Evolutionary conservation across 1,140 invertebrate species (phyloP).

Genomic region (Diorhabda carinulata): DNA sequence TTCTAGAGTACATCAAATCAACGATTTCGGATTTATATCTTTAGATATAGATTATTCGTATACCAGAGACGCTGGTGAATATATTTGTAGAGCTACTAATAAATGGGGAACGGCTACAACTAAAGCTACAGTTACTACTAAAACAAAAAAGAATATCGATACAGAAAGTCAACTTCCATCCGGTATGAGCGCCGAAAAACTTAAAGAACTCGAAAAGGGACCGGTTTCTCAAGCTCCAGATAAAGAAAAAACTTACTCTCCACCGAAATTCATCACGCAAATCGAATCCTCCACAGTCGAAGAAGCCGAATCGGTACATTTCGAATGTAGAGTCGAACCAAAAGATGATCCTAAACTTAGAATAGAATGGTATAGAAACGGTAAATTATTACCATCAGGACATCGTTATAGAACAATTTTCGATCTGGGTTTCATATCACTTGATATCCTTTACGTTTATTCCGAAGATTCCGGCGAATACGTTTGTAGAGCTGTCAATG

Average conservation of each 20-base stretch:
- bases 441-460: constrained; percentile 92
- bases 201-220: constrained; percentile 88
- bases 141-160: constrained; percentile 82
- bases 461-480: constrained; percentile 93
- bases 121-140: constrained; percentile 76
- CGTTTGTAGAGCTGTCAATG: constrained; percentile 80
- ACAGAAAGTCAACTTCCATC: constrained; percentile 89
- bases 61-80: constrained; percentile 79
- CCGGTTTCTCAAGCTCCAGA: constrained; percentile 64
- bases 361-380: constrained; percentile 92
- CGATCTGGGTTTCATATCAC: constrained; percentile 91
- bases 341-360: constrained; percentile 89
- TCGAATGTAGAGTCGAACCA: constrained; percentile 93
- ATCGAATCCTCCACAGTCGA: constrained; percentile 75
- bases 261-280: constrained; percentile 83
- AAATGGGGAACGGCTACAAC: constrained; percentile 82
- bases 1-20: constrained; percentile 83
- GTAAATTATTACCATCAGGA: constrained; percentile 79
- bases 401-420: constrained; percentile 89
- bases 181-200: constrained; percentile 87
- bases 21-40: constrained; percentile 91
- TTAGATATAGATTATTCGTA: constrained; percentile 85
- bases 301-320: constrained; percentile 87
- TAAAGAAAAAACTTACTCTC: constrained; percentile 63
- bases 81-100: constrained; percentile 79